Conservation (phyloP, 2,113 vertebrate genomes). For the Ia io region DNA sequence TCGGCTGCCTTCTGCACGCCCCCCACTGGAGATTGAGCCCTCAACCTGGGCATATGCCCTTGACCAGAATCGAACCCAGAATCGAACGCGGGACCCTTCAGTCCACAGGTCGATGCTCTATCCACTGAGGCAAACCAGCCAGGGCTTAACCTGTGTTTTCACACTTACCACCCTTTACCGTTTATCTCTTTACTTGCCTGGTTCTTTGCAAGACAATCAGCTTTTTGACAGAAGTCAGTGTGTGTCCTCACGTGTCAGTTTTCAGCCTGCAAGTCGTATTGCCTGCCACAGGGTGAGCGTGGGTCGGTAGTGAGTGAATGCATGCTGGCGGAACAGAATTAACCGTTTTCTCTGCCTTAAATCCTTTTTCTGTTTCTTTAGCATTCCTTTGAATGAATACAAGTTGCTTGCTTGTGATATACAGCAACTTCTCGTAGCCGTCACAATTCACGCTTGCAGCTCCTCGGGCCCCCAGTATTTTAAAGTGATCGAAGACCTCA, state of each 20-base stretch:
- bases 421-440: constrained; percentile 94
- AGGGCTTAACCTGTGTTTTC: not conserved
- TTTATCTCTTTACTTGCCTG: not conserved
- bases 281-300: not conserved
- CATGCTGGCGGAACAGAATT: not conserved
- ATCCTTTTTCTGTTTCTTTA: constrained; percentile 72
- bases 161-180: not conserved
- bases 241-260: not conserved
- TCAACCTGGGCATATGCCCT: too few species aligned
- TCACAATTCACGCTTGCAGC: constrained; percentile 98
- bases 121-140: too few species aligned
- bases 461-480: constrained; percentile 97
- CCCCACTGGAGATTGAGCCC: too few species aligned
- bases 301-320: not conserved
- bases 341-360: not conserved
- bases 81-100: too few species aligned
- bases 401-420: constrained; percentile 94
- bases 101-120: too few species aligned
- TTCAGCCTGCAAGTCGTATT: not conserved
- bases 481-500: constrained; percentile 97
- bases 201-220: not conserved
- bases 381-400: constrained; percentile 94
- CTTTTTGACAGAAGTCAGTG: not conserved
- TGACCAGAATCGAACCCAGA: too few species aligned
- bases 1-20: too few species aligned